Percentiles rank a stretch among this genome's conserved stretches.
These are phyloP conservation scores for Ctenochaetus hawaiiensis DNA, from an alignment of 2,797 vertebrate genomes.

Conservation along the genomic window DNA sequence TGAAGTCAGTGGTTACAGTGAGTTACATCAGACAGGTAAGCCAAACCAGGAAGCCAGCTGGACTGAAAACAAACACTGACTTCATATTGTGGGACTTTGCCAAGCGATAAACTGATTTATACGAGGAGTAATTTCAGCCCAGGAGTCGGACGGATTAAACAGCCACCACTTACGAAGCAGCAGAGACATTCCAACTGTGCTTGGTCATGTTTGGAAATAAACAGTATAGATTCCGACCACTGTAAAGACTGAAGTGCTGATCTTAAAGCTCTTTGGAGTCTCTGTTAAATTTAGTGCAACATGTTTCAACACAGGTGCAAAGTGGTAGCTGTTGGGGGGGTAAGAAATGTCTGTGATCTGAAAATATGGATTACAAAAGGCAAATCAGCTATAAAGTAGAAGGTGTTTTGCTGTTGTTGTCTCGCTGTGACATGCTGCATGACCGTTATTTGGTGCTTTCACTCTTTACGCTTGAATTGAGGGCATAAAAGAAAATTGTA, in stretches of 20 bases:
- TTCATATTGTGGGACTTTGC: slow-evolving; percentile 52
- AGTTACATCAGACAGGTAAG: slow-evolving; percentile 66
- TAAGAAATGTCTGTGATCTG: background rate
- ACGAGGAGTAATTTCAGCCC: slow-evolving; percentile 33
- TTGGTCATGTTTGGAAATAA: background rate
- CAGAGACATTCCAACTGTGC: background rate
- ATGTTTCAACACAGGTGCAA: background rate
- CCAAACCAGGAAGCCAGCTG: slow-evolving; percentile 64
- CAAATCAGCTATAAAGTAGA: background rate
- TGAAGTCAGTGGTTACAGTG: slow-evolving; percentile 59
- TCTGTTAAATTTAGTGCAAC: background rate
- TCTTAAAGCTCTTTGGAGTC: background rate
- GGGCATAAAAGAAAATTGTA: background rate
- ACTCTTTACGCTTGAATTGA: background rate
- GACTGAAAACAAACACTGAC: slow-evolving; percentile 62
- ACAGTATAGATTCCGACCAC: background rate
- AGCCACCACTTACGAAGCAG: slow-evolving; percentile 8
- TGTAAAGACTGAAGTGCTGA: background rate
- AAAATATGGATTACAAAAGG: background rate
- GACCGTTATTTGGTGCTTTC: background rate
- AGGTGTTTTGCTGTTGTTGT: background rate
- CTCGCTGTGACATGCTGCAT: background rate
- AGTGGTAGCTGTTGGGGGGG: background rate
- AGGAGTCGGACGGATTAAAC: slow-evolving; percentile 37
- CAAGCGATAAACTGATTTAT: slow-evolving; percentile 57